Base-by-base conservation (phyloP, 2,888 invertebrate genomes). In the Caenorhabditis wallacei region DNA sequence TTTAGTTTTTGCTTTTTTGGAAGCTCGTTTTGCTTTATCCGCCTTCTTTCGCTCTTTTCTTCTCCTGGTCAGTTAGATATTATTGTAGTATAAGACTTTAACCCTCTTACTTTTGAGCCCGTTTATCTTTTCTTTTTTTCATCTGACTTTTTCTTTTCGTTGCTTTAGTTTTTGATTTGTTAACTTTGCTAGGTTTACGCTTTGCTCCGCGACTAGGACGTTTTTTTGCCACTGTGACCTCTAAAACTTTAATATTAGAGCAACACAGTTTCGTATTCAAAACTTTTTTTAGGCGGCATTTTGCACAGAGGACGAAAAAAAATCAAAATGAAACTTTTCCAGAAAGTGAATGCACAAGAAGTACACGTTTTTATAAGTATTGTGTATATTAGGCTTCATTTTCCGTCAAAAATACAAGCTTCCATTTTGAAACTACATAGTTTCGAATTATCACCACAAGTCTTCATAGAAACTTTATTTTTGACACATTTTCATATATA, bases 21-120 rank as follows among this genome's bases (percentile, higher is more conserved):
- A 66, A 4, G 64, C 59, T 51, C 66, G 22, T 16, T 80, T 80
- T 13, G 48, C 53, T 54, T 69, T 78, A 1, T 69, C 63, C 8
- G 78, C 13, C 22, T 64, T 64, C 37, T 80, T 70, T 5, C 78
- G 53, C 11, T 66, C 80, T 53, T 71, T 80, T 66, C 72, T 48
- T 59, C 64, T 20, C 48, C 80, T 80, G 66, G 18, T 43, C 30
- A 37, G 13, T 26, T 57, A 18, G 18, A 2, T 5, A 57, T 20
- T 20, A 51, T 18, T 18, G 7, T 59, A 2, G 1, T 1, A 4
- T 40, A 30, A 5, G 40, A 16, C 13, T 53, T 59, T 48, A 35
- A 20, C 53, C 8, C 13, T 37, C 76, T 30, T 26, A 78, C 79
- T 64, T 79, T 20, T 79, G 16, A 18, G 37, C 26, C 1, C 24